These are phyloP conservation scores for Cephus spinipes DNA, from an alignment of 2,888 invertebrate species.

Conservation along the genomic window DNA sequence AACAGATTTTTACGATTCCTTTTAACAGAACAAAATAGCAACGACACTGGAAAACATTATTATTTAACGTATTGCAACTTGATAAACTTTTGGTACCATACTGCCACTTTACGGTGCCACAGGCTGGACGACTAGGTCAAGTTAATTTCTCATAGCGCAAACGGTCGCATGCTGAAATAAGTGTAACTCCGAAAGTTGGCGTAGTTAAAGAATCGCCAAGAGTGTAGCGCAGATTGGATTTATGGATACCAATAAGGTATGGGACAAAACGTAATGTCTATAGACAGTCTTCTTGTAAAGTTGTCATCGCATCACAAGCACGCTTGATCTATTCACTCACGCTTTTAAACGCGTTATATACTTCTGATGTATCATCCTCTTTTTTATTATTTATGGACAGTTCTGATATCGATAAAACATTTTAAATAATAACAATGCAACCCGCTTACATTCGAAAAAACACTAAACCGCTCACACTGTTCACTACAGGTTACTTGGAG, in stretches of 20 bases:
- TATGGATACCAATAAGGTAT: not conserved
- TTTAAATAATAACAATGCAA: constrained; percentile 44
- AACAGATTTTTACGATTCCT: too few relatives aligned
- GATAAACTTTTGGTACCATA: too few relatives aligned
- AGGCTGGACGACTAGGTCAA: too few relatives aligned
- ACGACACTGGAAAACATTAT: too few relatives aligned
- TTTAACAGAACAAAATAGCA: too few relatives aligned
- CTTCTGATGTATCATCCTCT: constrained; percentile 25
- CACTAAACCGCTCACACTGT: constrained; percentile 25
- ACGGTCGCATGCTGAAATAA: too few relatives aligned
- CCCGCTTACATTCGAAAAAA: constrained; percentile 29
- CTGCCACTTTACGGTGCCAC: too few relatives aligned
- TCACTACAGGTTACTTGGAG: constrained; percentile 40
- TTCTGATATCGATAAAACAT: constrained; percentile 37
- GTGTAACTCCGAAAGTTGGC: too few relatives aligned
- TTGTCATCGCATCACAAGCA: not conserved
- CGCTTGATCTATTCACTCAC: constrained; percentile 31
- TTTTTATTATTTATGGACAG: constrained; percentile 36
- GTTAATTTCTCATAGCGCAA: too few relatives aligned
- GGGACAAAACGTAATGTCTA: not conserved
- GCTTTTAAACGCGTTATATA: constrained; percentile 17
- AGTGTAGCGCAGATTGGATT: not conserved
- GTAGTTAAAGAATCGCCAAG: not conserved
- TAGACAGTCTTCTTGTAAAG: not conserved
- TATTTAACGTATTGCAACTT: too few relatives aligned